These are phyloP conservation scores for Syritta pipiens DNA, from an alignment of 2,888 invertebrate genomes.

Conservation along the genomic window DNA sequence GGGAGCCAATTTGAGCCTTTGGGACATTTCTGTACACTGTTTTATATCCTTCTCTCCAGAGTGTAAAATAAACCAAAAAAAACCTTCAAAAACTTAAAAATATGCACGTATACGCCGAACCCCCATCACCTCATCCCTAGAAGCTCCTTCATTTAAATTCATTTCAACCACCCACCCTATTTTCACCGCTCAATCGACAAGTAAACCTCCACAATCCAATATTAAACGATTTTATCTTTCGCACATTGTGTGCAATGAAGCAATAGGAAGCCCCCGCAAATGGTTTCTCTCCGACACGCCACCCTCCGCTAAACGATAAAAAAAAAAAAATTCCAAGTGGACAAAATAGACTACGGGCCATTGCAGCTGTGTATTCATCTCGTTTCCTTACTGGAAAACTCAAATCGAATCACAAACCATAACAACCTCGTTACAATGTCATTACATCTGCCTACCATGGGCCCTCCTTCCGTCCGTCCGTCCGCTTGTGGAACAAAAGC, in stretches of 20 bases:
- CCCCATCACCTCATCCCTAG: too few relatives aligned
- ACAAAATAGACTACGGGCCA: constrained; percentile 65
- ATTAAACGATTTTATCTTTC: constrained; percentile 61
- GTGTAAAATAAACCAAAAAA: too few relatives aligned
- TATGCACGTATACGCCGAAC: too few relatives aligned
- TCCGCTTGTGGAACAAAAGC: constrained; percentile 38
- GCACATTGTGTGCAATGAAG: constrained; percentile 66
- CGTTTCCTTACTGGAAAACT: constrained; percentile 36
- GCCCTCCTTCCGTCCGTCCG: too few relatives aligned
- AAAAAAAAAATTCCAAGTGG: constrained; percentile 50
- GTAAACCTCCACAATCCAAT: constrained; percentile 35
- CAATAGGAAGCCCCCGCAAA: constrained; percentile 63
- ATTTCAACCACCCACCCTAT: too few relatives aligned
- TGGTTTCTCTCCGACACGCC: constrained; percentile 12
- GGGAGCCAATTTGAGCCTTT: too few relatives aligned
- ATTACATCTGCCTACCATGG: constrained; percentile 69
- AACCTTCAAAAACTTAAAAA: too few relatives aligned
- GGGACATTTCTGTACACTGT: too few relatives aligned
- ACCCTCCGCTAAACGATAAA: constrained; percentile 3
- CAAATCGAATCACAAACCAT: constrained; percentile 68
- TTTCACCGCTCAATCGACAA: constrained; percentile 29
- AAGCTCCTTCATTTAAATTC: too few relatives aligned
- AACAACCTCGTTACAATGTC: constrained; percentile 70
- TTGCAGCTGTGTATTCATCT: constrained; percentile 55
- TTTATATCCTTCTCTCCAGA: too few relatives aligned